phyloP scores from a whole-genome alignment of 2,113 vertebrate species.

The Embiotoca jacksoni region DNA sequence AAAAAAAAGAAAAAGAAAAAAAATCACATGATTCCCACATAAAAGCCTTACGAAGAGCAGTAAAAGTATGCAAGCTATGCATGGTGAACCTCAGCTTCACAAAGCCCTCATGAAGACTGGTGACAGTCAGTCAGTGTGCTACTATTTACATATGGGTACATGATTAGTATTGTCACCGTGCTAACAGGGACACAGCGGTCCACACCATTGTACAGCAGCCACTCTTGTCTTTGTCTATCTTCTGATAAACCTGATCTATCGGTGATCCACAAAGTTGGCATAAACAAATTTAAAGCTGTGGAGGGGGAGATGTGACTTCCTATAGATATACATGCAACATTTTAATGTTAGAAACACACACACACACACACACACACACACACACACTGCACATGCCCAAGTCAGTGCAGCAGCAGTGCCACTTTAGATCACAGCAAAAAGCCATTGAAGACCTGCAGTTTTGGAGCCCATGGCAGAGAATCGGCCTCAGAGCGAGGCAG shows the following conservation, averaged over 20 bases:
- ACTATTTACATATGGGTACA: constrained; percentile 41
- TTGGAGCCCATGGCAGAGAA: constrained; percentile 22
- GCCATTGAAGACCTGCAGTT: constrained; percentile 47
- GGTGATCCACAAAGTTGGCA: neutral
- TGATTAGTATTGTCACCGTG: neutral
- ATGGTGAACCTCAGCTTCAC: constrained; percentile 32
- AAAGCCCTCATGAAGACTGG: neutral
- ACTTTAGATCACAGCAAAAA: constrained; percentile 46
- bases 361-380: neutral
- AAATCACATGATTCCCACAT: constrained; percentile 41
- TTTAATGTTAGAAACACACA: neutral
- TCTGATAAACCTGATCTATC: neutral
- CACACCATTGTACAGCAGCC: neutral
- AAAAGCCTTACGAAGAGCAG: constrained; percentile 49
- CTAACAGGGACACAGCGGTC: neutral
- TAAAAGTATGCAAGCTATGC: neutral
- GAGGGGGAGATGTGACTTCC: neutral
- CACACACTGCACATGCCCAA: constrained; percentile 15
- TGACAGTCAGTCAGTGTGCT: neutral
- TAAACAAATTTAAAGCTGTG: neutral
- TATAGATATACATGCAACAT: neutral
- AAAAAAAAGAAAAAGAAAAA: neutral
- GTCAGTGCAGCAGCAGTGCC: constrained; percentile 54
- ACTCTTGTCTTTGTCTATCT: neutral
- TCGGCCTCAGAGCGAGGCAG: constrained; percentile 24